Base-by-base conservation (phyloP, 2,797 vertebrate species). In the Hippocampus kuda region DNA sequence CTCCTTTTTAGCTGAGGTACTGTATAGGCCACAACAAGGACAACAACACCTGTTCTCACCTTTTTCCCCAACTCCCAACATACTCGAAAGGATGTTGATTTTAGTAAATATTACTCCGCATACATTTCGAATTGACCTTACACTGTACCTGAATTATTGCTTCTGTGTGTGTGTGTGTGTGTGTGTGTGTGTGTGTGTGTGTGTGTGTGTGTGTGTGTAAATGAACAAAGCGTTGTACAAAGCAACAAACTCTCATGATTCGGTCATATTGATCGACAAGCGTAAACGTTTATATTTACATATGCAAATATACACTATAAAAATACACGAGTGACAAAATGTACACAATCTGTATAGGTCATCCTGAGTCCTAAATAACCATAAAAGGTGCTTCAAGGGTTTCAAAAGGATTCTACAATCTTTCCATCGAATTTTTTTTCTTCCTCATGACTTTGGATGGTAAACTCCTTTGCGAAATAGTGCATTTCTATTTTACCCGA, bases 401-500 rank as follows among this genome's bases (percentile, higher is more conserved):
- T 72, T 88, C 83, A 95, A 89, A 92, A 81, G 66, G 72, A 78
- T 64, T 90, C 81, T 2, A 69, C 72, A 68, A 92, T 80, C 77
- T 95, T 72, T 34, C 76, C 83, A 44, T 85, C 78, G 42, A 98
- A 78, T 69, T 85, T 91, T 70, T 89, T 81, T 13, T 75, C 81
- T 69, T 98, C 95, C 0, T 86, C 87, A 10, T 70, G 24, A 68
- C 74, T 72, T 10, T 87, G 85, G 2, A 77, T 67, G 1, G 90
- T 89, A 72, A 95, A 94, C 38, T 77, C 76, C 77, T 83, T 90
- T 68, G 88, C 92, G 70, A 97, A 89, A 79, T 90, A 93, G 22
- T 95, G 94, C 66, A 98, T 74, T 65, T 96, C 94, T 46, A 98
- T 79, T 38, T 86, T 81, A 67, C 95, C 95, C 0, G 93, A 94